Conservation (phyloP, 2,113 vertebrate genomes). For the Circaetus cinerascens region DNA sequence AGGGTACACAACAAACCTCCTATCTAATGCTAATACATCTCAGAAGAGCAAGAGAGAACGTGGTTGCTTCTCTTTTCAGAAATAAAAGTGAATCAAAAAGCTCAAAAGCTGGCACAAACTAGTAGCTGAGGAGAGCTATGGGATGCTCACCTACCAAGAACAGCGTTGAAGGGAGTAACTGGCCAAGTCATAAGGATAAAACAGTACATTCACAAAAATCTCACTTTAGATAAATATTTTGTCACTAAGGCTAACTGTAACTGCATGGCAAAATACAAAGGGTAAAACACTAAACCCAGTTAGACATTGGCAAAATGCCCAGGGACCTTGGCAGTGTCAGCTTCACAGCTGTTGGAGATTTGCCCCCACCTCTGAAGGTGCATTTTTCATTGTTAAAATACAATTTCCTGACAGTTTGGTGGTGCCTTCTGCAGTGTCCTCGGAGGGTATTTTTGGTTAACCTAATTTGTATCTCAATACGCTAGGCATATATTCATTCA, state of each 20-base stretch:
- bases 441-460: neutral
- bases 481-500: neutral
- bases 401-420: neutral
- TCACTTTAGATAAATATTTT: neutral
- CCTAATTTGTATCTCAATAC: neutral
- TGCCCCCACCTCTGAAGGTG: neutral
- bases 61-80: neutral
- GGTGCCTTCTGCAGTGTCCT: neutral
- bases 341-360: neutral
- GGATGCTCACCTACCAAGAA: neutral
- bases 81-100: neutral
- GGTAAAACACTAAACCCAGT: neutral
- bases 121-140: neutral
- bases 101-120: neutral
- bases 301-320: neutral
- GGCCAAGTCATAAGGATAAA: neutral
- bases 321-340: neutral
- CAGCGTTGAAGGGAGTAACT: neutral
- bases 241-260: neutral
- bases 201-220: neutral
- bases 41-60: neutral
- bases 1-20: neutral
- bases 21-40: neutral
- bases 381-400: neutral
- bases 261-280: neutral